Percentiles rank a stretch among this genome's conserved stretches.
Conservation (phyloP, 2,797 vertebrate genomes). For the Anabacerthia variegaticeps region DNA sequence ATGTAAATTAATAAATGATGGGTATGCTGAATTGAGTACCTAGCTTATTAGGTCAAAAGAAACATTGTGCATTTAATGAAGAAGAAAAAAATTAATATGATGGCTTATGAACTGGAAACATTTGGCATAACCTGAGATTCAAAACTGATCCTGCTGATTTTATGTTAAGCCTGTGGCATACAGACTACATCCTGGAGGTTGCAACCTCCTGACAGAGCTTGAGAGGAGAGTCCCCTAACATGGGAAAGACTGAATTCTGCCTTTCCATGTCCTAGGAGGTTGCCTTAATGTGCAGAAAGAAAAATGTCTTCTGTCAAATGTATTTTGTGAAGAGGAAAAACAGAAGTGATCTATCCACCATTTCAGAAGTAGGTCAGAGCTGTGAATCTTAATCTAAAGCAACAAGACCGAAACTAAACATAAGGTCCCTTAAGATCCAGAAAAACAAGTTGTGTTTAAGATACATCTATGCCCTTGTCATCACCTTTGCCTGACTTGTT, state of each 20-base stretch:
- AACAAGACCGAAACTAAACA: background rate
- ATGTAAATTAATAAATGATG: background rate
- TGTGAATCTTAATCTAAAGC: conserved; percentile 22
- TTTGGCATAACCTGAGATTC: background rate
- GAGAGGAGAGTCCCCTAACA: background rate
- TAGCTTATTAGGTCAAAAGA: background rate
- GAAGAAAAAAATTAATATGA: background rate
- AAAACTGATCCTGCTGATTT: background rate
- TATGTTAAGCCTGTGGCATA: background rate
- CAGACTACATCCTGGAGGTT: background rate
- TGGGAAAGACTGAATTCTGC: background rate
- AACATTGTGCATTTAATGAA: background rate
- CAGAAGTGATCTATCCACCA: background rate
- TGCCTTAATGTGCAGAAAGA: background rate
- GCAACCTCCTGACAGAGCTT: background rate
- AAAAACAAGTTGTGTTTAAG: background rate
- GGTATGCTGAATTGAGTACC: background rate
- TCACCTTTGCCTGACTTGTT: background rate
- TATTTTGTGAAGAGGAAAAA: background rate
- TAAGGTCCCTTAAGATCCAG: background rate
- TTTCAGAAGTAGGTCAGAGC: conserved; percentile 3
- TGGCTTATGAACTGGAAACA: background rate
- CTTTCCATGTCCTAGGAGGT: background rate
- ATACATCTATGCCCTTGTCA: background rate
- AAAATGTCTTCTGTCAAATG: background rate